phyloP scores from a whole-genome alignment of 2,113 vertebrate species.

The Sula dactylatra region DNA sequence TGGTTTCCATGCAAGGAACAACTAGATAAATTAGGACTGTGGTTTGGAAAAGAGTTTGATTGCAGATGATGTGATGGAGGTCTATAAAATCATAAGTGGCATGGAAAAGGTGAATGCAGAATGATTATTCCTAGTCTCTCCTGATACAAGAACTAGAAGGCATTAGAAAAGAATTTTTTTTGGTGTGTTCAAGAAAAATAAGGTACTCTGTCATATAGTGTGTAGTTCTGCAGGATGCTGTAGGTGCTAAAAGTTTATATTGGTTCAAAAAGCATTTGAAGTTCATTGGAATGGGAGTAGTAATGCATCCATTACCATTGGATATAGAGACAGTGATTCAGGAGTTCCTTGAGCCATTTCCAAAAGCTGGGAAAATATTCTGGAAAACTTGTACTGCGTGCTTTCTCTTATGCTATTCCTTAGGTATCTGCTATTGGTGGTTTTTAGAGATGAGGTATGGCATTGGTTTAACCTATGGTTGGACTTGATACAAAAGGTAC shows the following conservation, averaged over 20 bases:
- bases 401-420: neutral
- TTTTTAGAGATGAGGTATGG: neutral
- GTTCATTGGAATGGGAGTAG: neutral
- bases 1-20: neutral
- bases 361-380: neutral
- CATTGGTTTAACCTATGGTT: neutral
- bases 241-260: neutral
- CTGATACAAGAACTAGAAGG: neutral
- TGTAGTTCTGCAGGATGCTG: neutral
- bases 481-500: neutral
- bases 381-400: neutral
- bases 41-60: slow-evolving; percentile 18
- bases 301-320: neutral
- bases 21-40: neutral
- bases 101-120: neutral
- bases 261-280: neutral
- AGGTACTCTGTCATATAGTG: neutral
- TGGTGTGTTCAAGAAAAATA: neutral
- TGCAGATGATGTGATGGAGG: neutral
- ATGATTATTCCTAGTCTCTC: neutral
- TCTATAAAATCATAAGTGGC: neutral
- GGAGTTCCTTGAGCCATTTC: neutral
- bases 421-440: neutral
- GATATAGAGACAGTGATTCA: neutral
- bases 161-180: neutral